phyloP scores from a whole-genome alignment of 2,113 vertebrate species.

The Sialia sialis region DNA sequence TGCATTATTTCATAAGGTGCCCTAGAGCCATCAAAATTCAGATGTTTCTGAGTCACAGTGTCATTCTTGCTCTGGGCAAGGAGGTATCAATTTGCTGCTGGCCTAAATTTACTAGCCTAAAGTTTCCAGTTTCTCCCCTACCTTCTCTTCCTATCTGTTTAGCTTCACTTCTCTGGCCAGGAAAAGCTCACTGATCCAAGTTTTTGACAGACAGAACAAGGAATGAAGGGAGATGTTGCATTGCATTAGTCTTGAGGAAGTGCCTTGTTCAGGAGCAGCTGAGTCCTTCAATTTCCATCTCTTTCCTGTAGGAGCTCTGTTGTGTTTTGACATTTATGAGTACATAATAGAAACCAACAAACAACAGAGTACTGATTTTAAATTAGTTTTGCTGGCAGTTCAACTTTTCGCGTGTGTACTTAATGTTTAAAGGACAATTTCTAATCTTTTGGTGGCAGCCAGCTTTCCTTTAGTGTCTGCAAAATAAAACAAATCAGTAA shows the following conservation, averaged over 20 bases:
- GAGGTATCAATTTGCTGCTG: not conserved
- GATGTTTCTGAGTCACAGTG: not conserved
- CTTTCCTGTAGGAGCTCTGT: not conserved
- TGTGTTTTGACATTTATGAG: not conserved
- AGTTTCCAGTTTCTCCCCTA: not conserved
- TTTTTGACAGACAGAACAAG: not conserved
- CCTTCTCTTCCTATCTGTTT: not conserved
- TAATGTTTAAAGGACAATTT: not conserved
- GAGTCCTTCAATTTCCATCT: not conserved
- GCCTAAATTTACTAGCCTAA: not conserved
- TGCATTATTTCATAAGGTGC: not conserved
- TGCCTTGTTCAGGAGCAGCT: not conserved
- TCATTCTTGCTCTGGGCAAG: not conserved
- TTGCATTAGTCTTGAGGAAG: not conserved
- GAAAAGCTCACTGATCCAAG: not conserved
- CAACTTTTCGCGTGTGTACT: not conserved
- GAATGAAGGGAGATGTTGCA: not conserved
- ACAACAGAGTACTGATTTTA: not conserved
- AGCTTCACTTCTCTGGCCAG: not conserved
- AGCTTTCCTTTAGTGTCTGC: not conserved
- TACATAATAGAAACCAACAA: not conserved
- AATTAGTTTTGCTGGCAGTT: not conserved
- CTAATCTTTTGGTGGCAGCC: not conserved
- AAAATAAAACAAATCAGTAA: not conserved
- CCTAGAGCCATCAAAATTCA: not conserved